Evolutionary conservation across 2,888 invertebrate genomes (phyloP), one percentile per base, ranked within the genome.

Genomic region (Rhagonycha fulva): DNA sequence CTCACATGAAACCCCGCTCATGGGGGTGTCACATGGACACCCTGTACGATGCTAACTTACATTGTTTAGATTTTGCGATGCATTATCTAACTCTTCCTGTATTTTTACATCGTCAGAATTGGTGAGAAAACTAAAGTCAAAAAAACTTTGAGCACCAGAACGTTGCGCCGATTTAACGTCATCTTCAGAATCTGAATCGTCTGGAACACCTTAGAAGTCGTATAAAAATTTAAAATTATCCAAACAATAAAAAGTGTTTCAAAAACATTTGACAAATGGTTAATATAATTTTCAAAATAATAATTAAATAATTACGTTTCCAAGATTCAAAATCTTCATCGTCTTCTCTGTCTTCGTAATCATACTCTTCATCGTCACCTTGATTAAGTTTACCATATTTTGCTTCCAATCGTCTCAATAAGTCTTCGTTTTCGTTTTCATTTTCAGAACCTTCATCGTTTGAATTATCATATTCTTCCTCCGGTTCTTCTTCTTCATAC

Each of bases 301-400:
- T 60, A 70, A 66, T 23, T 60, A 68, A 28, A 61, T 9, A 71
- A 81, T 88, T 88, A 88, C 87, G 87, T 87, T 87, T 88, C 86
- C 87, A 86, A 77, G 84, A 84, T 75, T 80, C 78, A 72, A 79
- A 84, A 81, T 77, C 79, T 80, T 83, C 84, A 62, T 85, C 77
- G 47, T 77, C 79, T 32, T 82, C 82, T 14, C 89, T 89, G 84
- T 84, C 90, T 84, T 84, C 90, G 80, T 81, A 90, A 86, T 86
- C 85, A 62, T 88, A 87, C 24, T 80, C 82, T 76, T 85, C 83
- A 79, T 91, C 90, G 11, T 84, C 84, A 60, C 74, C 71, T 14
- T 72, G 75, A 14, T 91, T 91, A 72, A 94, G 86, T 80, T 93
- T 91, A 70, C 94, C 94, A 85, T 94, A 94, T 89, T 93, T 94